Conservation (phyloP, 2,888 invertebrate genomes). For the Himalopsyche kuldschensis region DNA sequence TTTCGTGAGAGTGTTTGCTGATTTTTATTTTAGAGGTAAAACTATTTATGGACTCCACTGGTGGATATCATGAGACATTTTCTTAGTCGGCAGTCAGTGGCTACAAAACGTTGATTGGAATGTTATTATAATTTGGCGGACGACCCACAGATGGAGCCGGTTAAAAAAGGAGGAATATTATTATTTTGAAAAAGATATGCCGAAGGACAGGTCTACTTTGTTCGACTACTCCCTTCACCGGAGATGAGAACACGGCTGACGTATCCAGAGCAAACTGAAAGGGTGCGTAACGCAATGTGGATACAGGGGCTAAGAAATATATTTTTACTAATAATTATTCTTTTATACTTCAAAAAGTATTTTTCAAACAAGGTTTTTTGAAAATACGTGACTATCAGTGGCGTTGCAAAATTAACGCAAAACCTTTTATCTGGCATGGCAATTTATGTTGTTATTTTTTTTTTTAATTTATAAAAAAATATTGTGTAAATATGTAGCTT, state of each 20-base stretch:
- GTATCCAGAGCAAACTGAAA: conserved; percentile 8
- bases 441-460: too few relatives aligned
- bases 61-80: neutral
- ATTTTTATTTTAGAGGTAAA: neutral
- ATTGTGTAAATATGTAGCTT: too few relatives aligned
- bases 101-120: conserved; percentile 30
- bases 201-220: conserved; percentile 24
- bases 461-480: too few relatives aligned
- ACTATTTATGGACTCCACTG: neutral
- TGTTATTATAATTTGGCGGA: conserved; percentile 31
- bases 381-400: too few relatives aligned
- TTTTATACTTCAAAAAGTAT: too few relatives aligned
- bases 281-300: neutral
- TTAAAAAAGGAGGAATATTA: conserved; percentile 25
- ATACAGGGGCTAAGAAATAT: neutral
- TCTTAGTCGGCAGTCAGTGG: neutral
- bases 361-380: too few relatives aligned
- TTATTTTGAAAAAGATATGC: conserved; percentile 25
- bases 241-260: neutral
- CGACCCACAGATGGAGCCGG: conserved; percentile 3
- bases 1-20: too few relatives aligned
- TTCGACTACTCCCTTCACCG: neutral
- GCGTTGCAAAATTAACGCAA: too few relatives aligned
- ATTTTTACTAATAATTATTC: too few relatives aligned
- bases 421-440: too few relatives aligned